phyloP scores from a whole-genome alignment of 2,797 vertebrate species.

The Graptemys geographica region DNA sequence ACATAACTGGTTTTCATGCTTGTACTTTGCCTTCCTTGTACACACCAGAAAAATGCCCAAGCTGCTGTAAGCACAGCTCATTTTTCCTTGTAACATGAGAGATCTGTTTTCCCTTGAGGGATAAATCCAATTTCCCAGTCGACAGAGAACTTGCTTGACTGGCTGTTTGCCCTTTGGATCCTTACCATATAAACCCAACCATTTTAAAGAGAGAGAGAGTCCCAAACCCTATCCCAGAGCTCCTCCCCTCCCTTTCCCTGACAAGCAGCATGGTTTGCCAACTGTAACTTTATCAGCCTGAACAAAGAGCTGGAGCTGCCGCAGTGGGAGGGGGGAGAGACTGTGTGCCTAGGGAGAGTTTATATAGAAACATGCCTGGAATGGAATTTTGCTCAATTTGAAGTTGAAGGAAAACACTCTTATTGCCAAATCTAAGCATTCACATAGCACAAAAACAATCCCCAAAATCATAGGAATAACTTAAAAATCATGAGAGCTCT shows the following conservation, averaged over 20 bases:
- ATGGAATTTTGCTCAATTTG: neutral
- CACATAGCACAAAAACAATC: constrained; percentile 16
- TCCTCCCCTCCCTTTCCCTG: accelerated
- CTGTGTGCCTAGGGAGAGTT: neutral
- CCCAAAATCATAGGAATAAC: neutral
- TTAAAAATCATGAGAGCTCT: neutral
- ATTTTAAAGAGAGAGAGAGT: constrained; percentile 1
- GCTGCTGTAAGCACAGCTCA: neutral
- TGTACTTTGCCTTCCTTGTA: neutral
- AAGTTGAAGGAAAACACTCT: neutral
- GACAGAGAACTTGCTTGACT: neutral
- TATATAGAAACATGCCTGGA: neutral
- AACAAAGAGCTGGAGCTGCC: neutral
- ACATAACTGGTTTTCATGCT: constrained; percentile 16
- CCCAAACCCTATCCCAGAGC: neutral
- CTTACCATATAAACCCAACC: neutral
- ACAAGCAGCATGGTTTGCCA: neutral
- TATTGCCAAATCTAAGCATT: constrained; percentile 14
- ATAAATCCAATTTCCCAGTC: neutral
- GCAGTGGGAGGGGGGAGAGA: neutral
- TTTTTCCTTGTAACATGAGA: neutral
- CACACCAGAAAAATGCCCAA: neutral
- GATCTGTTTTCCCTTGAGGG: neutral
- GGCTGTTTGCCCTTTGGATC: constrained; percentile 14
- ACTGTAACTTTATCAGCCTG: neutral